Base-by-base conservation (phyloP, 2,797 vertebrate species). In the Anguilla obscura region DNA sequence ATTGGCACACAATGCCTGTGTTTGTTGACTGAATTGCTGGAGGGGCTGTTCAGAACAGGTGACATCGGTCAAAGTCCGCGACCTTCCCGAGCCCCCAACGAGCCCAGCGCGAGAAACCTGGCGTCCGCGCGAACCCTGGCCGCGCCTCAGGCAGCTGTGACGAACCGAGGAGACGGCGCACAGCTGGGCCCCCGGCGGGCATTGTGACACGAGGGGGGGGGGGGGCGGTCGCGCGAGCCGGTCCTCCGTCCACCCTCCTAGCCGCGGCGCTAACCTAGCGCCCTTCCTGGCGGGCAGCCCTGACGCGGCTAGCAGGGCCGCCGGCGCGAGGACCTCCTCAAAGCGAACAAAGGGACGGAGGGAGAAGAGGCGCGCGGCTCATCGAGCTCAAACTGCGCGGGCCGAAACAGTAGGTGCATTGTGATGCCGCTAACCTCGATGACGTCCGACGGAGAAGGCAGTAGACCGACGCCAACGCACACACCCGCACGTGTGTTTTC, bases 381-480 rank as follows among this genome's bases (percentile, higher is more conserved):
- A 45, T 66, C 21, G 56, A 85, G 84, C 56, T 85, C 54, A 85
- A 66, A 66, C 58, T 0, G 56, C 33, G 18, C 84, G 21, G 21
- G 45, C 16, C 40, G 21, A 16, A 85, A 36, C 56, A 40, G 56
- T 18, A 27, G 40, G 27, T 18, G 16, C 54, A 21, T 36, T 5
- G 56, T 60, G 56, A 24, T 12, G 45, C 24, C n/a, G 8, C 45
- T 24, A 14, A 1, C 24, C 80, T 83, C 80, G 33, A 21, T 36
- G 45, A 16, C 30, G n/a, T 56, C 48, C 1, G 27, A 16, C 48
- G 8, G 52, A 85, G 56, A 27, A 85, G 84, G 36, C 27, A 18
- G 36, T 24, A 36, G 33, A 12, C 4, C 24, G n/a, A 50, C 45
- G 21, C 33, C 16, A 71, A 89, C 91, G 90, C 91, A 89, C 89